Evolutionary conservation across 2,888 invertebrate species (phyloP), one percentile per base, ranked within the genome.

Genomic region (Auanema sp.): DNA sequence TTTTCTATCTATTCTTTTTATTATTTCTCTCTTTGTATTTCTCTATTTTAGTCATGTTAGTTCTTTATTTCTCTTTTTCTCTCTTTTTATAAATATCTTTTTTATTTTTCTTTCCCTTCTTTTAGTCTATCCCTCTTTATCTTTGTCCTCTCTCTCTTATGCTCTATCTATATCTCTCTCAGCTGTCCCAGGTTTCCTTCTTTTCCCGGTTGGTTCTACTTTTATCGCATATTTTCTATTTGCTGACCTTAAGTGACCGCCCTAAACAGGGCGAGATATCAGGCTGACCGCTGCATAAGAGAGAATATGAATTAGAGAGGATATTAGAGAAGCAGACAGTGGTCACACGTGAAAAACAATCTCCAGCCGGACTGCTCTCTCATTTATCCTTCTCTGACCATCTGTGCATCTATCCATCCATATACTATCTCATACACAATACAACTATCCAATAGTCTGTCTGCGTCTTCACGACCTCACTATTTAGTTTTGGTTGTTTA

Each of bases 271-370:
- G 16, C 16, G 16, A 16, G 47, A 47, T 47, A 47, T 47, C 47
- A 47, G 47, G 4, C 47, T 47, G 47, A 47, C 16, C 47, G 47
- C 16, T 21, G 21, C 16, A 16, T 16, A 50, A 56, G 51, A 62
- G 50, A 62, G 56, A 18, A 41, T 47, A 18, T 50, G 12, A 56
- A 50, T n/a, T 3, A 18, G 16, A 25, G 62, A 62, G 62, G 16
- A 51, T 12, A 40, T 51, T 24, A 23, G 62, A 57, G 50, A 51
- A 21, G 49, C 21, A 25, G 47, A 44, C 49, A 41, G 33, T 47
- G 56, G 62, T 50, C 62, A 62, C 50, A 62, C 62, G 62, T 62
- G 62, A 62, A 62, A 62, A 62, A 62, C 62, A 62, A 62, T 62
- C 62, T 62, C 62, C 62, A 62, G 60, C 60, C 60, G 60, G 60